Percentiles rank a stretch among this genome's conserved stretches.
Evolutionary conservation across 2,797 vertebrate genomes (phyloP).

Genomic region (Borostomias antarcticus): DNA sequence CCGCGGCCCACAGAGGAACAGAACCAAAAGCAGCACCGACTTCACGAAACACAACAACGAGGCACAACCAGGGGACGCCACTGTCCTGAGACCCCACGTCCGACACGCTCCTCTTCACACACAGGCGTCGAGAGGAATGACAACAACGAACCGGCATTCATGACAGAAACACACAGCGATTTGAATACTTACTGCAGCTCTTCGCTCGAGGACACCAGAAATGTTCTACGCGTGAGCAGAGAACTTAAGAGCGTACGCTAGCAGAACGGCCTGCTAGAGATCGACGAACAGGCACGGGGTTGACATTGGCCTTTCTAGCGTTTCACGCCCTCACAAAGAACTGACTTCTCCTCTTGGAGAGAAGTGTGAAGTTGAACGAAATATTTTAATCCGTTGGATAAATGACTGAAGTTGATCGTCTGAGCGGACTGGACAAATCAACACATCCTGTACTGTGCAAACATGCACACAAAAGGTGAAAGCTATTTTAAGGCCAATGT

Average conservation of each 20-base stretch:
- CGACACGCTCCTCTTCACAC: conserved; percentile 53
- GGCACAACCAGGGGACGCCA: conserved; percentile 37
- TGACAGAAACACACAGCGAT: conserved; percentile 15
- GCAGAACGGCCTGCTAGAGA: conserved; percentile 33
- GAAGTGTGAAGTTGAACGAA: conserved; percentile 15
- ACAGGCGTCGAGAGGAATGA: conserved; percentile 36
- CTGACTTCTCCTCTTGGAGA: background rate
- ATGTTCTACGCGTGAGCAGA: background rate
- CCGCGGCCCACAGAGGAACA: background rate
- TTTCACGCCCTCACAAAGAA: background rate
- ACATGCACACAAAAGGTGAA: background rate
- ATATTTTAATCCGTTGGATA: too few relatives aligned
- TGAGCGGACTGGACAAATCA: too few relatives aligned
- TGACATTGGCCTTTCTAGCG: conserved; percentile 26
- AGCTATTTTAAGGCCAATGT: conserved; percentile 1
- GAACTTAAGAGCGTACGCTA: conserved; percentile 5
- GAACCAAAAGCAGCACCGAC: conserved; percentile 25
- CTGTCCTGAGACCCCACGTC: conserved; percentile 43
- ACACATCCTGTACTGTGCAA: background rate
- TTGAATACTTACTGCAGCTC: conserved; percentile 24
- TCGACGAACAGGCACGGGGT: conserved; percentile 50
- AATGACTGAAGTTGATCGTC: too few relatives aligned
- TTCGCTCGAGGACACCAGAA: background rate
- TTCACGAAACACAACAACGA: conserved; percentile 43
- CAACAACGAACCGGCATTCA: conserved; percentile 44